Evolutionary conservation across 2,888 invertebrate species (phyloP).

Genomic region (Lasioglossum calceatum): DNA sequence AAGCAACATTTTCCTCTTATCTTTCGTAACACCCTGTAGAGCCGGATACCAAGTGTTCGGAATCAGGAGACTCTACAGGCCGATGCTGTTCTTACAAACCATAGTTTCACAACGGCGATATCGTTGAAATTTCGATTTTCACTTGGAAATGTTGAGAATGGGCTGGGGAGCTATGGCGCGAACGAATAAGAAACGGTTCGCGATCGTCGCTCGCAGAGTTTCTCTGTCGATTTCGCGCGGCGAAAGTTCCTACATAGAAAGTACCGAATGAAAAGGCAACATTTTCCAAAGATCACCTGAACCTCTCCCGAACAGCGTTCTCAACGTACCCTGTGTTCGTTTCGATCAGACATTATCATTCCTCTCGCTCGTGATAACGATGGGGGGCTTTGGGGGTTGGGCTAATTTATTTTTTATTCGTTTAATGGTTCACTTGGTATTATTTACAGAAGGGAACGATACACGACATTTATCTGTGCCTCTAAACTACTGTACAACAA

Average conservation of each 20-base stretch:
- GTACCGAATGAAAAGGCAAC: slow-evolving; percentile 43
- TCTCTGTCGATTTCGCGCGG: slow-evolving; percentile 18
- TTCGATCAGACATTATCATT: slow-evolving; percentile 15
- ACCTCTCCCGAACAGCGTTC: slow-evolving; percentile 25
- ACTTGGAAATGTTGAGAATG: not conserved
- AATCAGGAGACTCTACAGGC: not conserved
- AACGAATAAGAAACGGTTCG: not conserved
- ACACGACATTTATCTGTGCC: slow-evolving; percentile 56
- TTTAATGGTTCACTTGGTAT: slow-evolving; percentile 32
- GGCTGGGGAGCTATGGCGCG: not conserved
- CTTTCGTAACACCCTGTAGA: not conserved
- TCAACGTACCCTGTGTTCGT: slow-evolving; percentile 53
- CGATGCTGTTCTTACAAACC: not conserved
- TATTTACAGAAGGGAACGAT: slow-evolving; percentile 64
- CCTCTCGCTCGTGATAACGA: slow-evolving; percentile 19
- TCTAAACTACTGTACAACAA: slow-evolving; percentile 72
- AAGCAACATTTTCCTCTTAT: not conserved
- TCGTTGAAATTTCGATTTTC: not conserved
- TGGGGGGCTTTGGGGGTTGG: not conserved
- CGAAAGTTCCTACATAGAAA: slow-evolving; percentile 29
- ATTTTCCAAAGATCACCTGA: slow-evolving; percentile 39
- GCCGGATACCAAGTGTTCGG: not conserved
- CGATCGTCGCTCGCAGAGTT: slow-evolving; percentile 4
- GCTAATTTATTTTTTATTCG: not conserved
- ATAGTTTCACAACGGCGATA: not conserved